A percentile compares a stretch with the other conserved stretches of the same genome.
Conservation (phyloP, 2,888 invertebrate genomes). For the Rhagonycha lutea region DNA sequence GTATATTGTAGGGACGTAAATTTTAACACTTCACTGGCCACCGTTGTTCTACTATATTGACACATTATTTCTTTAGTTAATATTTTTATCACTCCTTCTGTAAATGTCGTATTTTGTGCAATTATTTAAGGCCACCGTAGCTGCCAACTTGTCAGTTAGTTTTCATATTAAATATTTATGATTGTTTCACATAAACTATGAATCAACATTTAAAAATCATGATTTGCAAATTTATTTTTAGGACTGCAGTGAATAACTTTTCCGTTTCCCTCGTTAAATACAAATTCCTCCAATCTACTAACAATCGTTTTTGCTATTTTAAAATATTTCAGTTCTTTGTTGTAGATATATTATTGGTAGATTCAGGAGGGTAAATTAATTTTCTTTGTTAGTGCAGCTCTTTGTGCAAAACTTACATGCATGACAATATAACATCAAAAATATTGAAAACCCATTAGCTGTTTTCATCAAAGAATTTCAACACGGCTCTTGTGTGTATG, state of each 20-base stretch:
- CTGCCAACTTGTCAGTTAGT: not conserved
- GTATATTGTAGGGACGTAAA: not conserved
- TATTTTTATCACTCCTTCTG: not conserved
- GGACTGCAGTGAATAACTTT: no score
- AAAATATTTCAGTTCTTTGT: not conserved
- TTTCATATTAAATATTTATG: not conserved
- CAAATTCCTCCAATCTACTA: not conserved
- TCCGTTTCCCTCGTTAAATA: no score
- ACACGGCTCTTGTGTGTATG: constrained; percentile 4
- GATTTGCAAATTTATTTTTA: no score
- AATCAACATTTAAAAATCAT: not conserved
- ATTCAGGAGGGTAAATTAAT: not conserved
- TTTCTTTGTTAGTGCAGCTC: not conserved
- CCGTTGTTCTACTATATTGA: not conserved
- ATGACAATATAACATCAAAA: constrained; percentile 21
- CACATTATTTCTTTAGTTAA: not conserved
- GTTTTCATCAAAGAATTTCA: constrained; percentile 22
- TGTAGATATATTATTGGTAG: not conserved
- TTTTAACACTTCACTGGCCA: constrained; percentile 1
- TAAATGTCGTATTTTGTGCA: not conserved
- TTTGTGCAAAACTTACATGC: constrained; percentile 15
- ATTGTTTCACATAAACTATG: not conserved
- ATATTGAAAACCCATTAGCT: constrained; percentile 19
- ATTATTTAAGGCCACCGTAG: not conserved
- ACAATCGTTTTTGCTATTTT: not conserved